Percentiles rank a stretch among this genome's conserved stretches.
Evolutionary conservation across 2,113 vertebrate genomes (phyloP).

Genomic region (Hystrix brachyura): DNA sequence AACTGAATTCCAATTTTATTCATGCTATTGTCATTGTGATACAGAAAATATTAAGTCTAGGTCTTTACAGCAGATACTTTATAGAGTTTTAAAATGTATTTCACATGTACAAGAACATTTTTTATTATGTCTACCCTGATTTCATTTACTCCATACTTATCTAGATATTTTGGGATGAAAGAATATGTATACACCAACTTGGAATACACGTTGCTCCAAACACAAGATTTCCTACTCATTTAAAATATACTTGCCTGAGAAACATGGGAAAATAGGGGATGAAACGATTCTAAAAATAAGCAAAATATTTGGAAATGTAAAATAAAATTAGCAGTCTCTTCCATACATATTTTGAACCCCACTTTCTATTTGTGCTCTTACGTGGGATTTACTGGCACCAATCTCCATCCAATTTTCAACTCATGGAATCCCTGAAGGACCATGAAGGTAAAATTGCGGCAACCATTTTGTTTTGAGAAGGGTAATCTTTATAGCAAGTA

Average conservation of each 20-base stretch:
- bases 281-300: background rate
- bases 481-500: accelerated
- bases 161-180: background rate
- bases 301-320: background rate
- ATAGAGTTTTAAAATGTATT: background rate
- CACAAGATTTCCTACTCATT: background rate
- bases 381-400: background rate
- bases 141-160: background rate
- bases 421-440: background rate
- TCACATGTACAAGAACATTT: no score
- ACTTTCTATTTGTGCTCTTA: background rate
- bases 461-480: background rate
- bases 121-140: background rate
- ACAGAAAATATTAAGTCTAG: background rate
- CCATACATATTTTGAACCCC: background rate
- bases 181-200: accelerated
- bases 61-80: background rate
- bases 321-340: background rate
- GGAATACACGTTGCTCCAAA: background rate
- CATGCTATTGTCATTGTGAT: background rate
- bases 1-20: background rate
- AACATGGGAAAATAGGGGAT: background rate
- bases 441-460: background rate
- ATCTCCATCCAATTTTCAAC: background rate
- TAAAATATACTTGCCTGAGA: background rate